Evolutionary conservation across 2,888 invertebrate genomes (phyloP).

Genomic region (Acronicta leporina): DNA sequence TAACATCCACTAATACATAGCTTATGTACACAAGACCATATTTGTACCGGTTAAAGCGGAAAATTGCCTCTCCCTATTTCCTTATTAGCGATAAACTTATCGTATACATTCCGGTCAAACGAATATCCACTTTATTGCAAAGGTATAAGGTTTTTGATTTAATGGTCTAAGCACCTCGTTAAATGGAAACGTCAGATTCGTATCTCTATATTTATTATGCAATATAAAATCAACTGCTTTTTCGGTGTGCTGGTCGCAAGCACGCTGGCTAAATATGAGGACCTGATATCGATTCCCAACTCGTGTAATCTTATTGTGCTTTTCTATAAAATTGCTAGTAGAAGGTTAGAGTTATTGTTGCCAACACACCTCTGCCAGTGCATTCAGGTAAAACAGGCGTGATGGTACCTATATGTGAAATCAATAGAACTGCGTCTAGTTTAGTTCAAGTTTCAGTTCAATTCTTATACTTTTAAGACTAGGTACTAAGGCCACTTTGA

Average conservation of each 20-base stretch:
- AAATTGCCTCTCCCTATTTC: slow-evolving; percentile 46
- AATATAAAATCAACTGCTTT: slow-evolving; percentile 19
- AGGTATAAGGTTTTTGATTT: not conserved
- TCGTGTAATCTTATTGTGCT: too few species aligned
- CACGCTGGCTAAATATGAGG: too few species aligned
- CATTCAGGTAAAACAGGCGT: too few species aligned
- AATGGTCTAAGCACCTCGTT: slow-evolving; percentile 4
- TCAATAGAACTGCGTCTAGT: too few species aligned
- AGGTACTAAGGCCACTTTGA: too few species aligned
- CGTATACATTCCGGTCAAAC: slow-evolving; percentile 5
- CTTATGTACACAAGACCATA: slow-evolving; percentile 43
- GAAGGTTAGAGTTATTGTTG: too few species aligned
- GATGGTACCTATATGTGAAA: too few species aligned
- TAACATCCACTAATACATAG: slow-evolving; percentile 36
- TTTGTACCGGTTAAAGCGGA: slow-evolving; percentile 46
- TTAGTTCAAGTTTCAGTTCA: too few species aligned
- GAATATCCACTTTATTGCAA: slow-evolving; percentile 18
- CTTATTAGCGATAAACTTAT: slow-evolving; percentile 35
- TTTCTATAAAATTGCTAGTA: too few species aligned
- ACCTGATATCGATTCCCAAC: too few species aligned
- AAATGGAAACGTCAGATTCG: slow-evolving; percentile 22
- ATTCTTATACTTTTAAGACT: too few species aligned
- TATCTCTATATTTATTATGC: slow-evolving; percentile 38
- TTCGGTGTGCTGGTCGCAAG: not conserved
- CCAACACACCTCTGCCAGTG: too few species aligned